Conservation (phyloP, 2,888 invertebrate genomes). For the Phalera bucephala region DNA sequence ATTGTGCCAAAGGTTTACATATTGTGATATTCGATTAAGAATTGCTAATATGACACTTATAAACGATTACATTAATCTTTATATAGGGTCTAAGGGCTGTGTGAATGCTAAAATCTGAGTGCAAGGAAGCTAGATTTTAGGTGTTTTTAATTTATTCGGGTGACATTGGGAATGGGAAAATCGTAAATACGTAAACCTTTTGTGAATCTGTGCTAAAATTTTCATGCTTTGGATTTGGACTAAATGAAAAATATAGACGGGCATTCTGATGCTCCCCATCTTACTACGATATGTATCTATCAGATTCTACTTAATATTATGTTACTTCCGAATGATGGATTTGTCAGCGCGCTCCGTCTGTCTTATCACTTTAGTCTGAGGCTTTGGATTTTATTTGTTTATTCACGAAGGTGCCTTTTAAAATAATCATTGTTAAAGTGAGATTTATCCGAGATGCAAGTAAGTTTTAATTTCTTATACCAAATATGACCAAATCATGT, state of each 20-base stretch:
- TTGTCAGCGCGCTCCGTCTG: too few species aligned
- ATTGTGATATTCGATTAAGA: constrained; percentile 74
- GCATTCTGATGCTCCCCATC: too few species aligned
- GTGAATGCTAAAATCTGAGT: constrained; percentile 46
- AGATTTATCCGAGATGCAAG: constrained; percentile 18
- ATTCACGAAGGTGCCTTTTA: constrained; percentile 44
- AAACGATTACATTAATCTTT: constrained; percentile 46
- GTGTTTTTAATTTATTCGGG: constrained; percentile 34
- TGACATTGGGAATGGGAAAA: constrained; percentile 29
- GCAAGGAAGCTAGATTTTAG: constrained; percentile 49
- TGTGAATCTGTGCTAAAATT: constrained; percentile 31
- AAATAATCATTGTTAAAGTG: constrained; percentile 20
- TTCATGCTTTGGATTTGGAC: constrained; percentile 27
- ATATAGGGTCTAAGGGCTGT: constrained; percentile 43
- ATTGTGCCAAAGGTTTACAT: constrained; percentile 62
- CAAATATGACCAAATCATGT: constrained; percentile 33
- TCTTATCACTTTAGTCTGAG: constrained; percentile 6
- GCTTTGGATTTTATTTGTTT: constrained; percentile 12
- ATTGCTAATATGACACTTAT: constrained; percentile 27
- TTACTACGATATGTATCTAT: too few species aligned
- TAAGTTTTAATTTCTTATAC: constrained; percentile 11
- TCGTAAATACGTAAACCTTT: constrained; percentile 44
- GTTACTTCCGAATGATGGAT: too few species aligned
- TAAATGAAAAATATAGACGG: too few species aligned
- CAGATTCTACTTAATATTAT: too few species aligned